phyloP scores from a whole-genome alignment of 1,140 invertebrate genomes.

The Drosophila eugracilis region DNA sequence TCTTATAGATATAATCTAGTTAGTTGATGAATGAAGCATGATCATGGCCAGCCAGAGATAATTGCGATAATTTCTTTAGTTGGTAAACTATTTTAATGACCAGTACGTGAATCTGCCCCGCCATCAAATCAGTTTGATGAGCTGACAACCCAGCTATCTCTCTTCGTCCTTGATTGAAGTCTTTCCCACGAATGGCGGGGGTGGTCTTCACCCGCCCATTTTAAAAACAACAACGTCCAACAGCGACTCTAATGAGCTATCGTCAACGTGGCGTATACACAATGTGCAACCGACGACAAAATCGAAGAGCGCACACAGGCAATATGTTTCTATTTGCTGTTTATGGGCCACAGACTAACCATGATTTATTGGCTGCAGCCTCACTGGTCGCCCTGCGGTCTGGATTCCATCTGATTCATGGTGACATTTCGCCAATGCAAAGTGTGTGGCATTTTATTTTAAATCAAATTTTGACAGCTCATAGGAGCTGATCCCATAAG shows the following conservation, averaged over 20 bases:
- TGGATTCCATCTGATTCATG: conserved; percentile 8
- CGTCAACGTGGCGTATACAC: conserved; percentile 37
- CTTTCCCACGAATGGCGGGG: background rate
- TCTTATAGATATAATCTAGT: conserved; percentile 4
- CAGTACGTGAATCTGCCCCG: conserved; percentile 20
- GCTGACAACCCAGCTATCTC: conserved; percentile 29
- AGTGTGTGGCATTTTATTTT: background rate
- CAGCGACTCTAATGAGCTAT: conserved; percentile 40
- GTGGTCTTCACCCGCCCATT: conserved; percentile 25
- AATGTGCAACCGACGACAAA: conserved; percentile 17
- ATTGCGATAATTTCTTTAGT: conserved; percentile 65
- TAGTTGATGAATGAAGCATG: conserved; percentile 8
- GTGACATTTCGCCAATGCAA: background rate
- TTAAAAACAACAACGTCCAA: conserved; percentile 23
- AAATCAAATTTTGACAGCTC: conserved; percentile 19
- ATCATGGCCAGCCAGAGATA: background rate
- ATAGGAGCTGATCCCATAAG: background rate
- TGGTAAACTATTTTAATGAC: conserved; percentile 63
- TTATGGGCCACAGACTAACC: conserved; percentile 33
- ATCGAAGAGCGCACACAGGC: conserved; percentile 10
- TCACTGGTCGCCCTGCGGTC: background rate
- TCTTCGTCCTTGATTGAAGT: conserved; percentile 11
- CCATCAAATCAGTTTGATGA: conserved; percentile 68
- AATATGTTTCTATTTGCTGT: conserved; percentile 34
- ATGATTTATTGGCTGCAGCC: conserved; percentile 34